A percentile compares a stretch with the other conserved stretches of the same genome.
These are phyloP conservation scores for Erannis defoliaria DNA, from an alignment of 2,888 invertebrate species.

Conservation along the genomic window DNA sequence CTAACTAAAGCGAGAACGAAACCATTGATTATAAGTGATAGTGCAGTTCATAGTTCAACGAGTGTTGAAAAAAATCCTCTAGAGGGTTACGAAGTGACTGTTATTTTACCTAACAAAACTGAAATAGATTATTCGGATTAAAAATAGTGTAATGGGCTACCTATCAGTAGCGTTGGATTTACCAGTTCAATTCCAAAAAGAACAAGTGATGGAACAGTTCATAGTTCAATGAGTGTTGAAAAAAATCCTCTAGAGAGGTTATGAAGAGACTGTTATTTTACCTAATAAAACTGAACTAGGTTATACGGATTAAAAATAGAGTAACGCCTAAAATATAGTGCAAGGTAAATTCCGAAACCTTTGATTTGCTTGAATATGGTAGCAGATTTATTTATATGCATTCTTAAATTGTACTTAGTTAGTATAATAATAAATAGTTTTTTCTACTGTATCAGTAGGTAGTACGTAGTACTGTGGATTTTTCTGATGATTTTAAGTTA, in stretches of 20 bases:
- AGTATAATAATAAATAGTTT: too few relatives aligned
- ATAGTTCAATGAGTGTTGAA: constrained; percentile 3
- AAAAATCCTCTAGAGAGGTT: constrained; percentile 1
- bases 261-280: not conserved
- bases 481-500: too few relatives aligned
- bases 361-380: too few relatives aligned
- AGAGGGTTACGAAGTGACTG: not conserved
- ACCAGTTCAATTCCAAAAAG: constrained; percentile 9
- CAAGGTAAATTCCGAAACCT: too few relatives aligned
- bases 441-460: constrained; percentile 13
- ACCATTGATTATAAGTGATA: not conserved
- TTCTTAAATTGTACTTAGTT: too few relatives aligned
- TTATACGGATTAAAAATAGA: too few relatives aligned
- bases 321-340: too few relatives aligned
- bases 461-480: not conserved
- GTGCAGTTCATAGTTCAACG: not conserved
- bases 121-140: constrained; percentile 2
- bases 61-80: constrained; percentile 8
- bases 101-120: constrained; percentile 2
- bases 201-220: not conserved
- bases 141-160: not conserved
- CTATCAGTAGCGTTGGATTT: constrained; percentile 7
- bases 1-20: constrained; percentile 5
- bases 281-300: too few relatives aligned
- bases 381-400: too few relatives aligned